phyloP scores from a whole-genome alignment of 2,797 vertebrate species.

The Lacerta agilis region DNA sequence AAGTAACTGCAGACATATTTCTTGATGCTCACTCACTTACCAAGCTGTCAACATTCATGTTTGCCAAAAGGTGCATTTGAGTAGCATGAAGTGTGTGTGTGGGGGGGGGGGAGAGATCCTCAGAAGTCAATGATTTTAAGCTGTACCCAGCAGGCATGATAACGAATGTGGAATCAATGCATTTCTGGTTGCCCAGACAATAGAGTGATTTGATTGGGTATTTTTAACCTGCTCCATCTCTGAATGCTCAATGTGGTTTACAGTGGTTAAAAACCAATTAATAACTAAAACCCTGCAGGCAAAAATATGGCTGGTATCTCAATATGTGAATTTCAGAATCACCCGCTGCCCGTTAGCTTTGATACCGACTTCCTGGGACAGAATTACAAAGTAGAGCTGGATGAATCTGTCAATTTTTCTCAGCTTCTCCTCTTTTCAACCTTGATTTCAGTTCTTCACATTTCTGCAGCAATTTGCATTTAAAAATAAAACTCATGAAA shows the following conservation, averaged over 20 bases:
- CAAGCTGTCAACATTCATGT: background rate
- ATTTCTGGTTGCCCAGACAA: slow-evolving; percentile 14
- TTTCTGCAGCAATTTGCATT: too few species aligned
- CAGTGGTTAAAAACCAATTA: slow-evolving; percentile 3
- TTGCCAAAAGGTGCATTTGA: background rate
- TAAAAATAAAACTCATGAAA: too few species aligned
- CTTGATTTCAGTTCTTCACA: too few species aligned
- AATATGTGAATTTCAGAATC: background rate
- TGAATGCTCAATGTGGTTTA: background rate
- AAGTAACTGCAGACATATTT: background rate
- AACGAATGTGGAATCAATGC: background rate
- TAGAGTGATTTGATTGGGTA: background rate
- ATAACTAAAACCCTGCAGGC: background rate
- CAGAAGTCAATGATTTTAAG: background rate
- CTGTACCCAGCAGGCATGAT: background rate
- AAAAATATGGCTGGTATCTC: background rate
- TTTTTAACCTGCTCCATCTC: background rate
- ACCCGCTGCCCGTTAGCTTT: too few species aligned
- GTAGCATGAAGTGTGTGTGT: too few species aligned
- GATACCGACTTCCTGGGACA: too few species aligned
- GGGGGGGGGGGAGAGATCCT: background rate
- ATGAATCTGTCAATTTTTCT: too few species aligned
- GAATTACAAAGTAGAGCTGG: background rate
- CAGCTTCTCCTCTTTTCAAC: too few species aligned
- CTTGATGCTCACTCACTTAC: background rate